Conservation (phyloP, 2,888 invertebrate genomes). For the Gymnocheta viridis region DNA sequence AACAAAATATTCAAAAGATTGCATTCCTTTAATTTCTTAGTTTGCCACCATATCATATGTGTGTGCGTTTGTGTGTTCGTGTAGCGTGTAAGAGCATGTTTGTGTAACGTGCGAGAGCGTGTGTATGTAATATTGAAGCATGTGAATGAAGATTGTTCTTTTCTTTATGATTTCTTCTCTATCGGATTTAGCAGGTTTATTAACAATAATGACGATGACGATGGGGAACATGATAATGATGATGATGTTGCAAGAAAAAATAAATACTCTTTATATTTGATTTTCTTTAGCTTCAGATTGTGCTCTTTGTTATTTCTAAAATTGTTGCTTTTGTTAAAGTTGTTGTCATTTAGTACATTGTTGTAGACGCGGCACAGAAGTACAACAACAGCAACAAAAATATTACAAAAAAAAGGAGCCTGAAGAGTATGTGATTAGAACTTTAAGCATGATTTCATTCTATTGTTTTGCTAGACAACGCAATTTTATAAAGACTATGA, state of each 20-base stretch:
- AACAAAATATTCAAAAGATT: background rate
- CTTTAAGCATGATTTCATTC: constrained; percentile 63
- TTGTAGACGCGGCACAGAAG: constrained; percentile 16
- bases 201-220: background rate
- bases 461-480: constrained; percentile 54
- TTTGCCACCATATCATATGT: background rate
- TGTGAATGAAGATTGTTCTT: constrained; percentile 49
- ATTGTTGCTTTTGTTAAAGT: constrained; percentile 10
- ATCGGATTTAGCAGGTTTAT: constrained; percentile 41
- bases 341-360: constrained; percentile 40
- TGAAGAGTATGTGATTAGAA: constrained; percentile 63
- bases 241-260: constrained; percentile 37
- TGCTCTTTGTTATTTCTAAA: constrained; percentile 40
- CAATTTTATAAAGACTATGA: constrained; percentile 37
- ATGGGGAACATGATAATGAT: background rate
- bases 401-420: constrained; percentile 11
- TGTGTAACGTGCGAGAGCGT: too few species aligned
- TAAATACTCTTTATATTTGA: constrained; percentile 21
- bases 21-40: background rate
- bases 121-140: constrained; percentile 20
- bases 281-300: constrained; percentile 16
- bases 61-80: too few species aligned
- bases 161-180: constrained; percentile 7
- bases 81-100: too few species aligned
- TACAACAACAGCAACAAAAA: background rate